A percentile compares a stretch with the other conserved stretches of the same genome.
These are phyloP conservation scores for Lycorma delicatula DNA, from an alignment of 1,140 invertebrate genomes.

Conservation along the genomic window DNA sequence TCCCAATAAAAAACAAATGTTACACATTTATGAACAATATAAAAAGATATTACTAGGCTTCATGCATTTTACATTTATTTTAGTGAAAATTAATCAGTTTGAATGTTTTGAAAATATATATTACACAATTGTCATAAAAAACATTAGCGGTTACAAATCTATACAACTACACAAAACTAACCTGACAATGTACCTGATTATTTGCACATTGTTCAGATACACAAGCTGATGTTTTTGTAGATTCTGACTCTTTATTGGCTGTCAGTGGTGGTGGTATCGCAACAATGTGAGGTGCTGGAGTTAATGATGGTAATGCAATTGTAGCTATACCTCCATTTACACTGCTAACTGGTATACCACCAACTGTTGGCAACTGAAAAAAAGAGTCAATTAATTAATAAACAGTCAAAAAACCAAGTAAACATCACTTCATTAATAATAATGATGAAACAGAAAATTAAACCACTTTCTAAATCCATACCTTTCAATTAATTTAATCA, in stretches of 20 bases:
- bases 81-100: no score
- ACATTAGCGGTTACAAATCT: no score
- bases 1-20: no score
- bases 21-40: no score
- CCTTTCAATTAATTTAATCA: background rate
- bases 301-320: conserved; percentile 13
- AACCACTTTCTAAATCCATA: background rate
- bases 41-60: no score
- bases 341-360: conserved; percentile 8
- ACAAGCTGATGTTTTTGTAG: conserved; percentile 36
- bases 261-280: conserved; percentile 5
- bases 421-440: background rate
- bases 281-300: conserved; percentile 1
- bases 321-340: conserved; percentile 10
- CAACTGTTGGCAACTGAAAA: conserved; percentile 15
- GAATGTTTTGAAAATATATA: no score
- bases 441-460: background rate
- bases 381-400: background rate
- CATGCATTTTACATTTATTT: no score
- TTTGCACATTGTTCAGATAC: conserved; percentile 37
- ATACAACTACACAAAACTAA: conserved; percentile 34
- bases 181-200: conserved; percentile 39
- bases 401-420: background rate
- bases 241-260: conserved; percentile 26
- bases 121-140: no score